Evolutionary conservation across 2,797 vertebrate genomes (phyloP).

Genomic region (Bovichtus variegatus): DNA sequence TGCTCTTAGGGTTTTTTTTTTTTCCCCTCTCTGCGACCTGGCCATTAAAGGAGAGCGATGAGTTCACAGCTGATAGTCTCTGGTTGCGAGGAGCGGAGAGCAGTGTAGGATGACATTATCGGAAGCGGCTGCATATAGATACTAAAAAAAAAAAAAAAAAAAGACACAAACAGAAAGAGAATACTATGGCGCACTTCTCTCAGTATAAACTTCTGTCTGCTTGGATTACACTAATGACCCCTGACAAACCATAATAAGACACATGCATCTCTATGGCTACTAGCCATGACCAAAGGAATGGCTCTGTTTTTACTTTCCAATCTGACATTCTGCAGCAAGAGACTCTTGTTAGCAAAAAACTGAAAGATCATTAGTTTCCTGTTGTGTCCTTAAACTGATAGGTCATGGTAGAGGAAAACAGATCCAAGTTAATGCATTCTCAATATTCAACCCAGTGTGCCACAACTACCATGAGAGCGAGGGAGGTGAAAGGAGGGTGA

Average conservation of each 20-base stretch:
- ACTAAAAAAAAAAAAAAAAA: constrained; percentile 58
- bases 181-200: constrained; percentile 75
- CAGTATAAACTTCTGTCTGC: constrained; percentile 76
- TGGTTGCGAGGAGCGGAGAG: constrained; percentile 76
- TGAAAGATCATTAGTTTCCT: constrained; percentile 41
- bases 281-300: constrained; percentile 65
- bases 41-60: constrained; percentile 75
- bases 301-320: constrained; percentile 49
- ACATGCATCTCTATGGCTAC: constrained; percentile 63
- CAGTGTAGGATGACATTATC: constrained; percentile 84
- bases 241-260: constrained; percentile 79
- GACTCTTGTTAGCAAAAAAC: constrained; percentile 48
- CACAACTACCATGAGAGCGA: constrained; percentile 58
- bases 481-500: constrained; percentile 61
- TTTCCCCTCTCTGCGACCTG: constrained; percentile 49
- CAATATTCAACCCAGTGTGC: constrained; percentile 42
- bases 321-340: constrained; percentile 36
- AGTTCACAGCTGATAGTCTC: constrained; percentile 79
- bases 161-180: constrained; percentile 77
- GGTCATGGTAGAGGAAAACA: constrained; percentile 34
- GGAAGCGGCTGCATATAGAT: constrained; percentile 79
- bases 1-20: constrained; percentile 19
- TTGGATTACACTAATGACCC: constrained; percentile 82
- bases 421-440: constrained; percentile 45
- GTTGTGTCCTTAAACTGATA: constrained; percentile 51